Conservation (phyloP, 2,888 invertebrate species). For the Fabriciana adippe region DNA sequence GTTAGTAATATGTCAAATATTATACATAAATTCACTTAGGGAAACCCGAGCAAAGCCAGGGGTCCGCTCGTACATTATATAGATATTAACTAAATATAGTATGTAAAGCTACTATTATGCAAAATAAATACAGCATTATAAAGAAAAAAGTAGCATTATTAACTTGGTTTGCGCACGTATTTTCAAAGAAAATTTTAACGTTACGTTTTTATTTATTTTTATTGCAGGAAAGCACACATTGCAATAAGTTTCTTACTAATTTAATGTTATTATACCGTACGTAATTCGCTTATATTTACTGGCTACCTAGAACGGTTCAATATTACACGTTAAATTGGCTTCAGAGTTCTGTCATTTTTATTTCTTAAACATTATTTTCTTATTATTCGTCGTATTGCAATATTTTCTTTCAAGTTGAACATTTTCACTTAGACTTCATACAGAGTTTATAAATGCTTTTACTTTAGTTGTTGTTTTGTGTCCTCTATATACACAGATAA, state of each 20-base stretch:
- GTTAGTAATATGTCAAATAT: too few relatives aligned
- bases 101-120: background rate
- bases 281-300: background rate
- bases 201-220: background rate
- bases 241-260: constrained; percentile 3
- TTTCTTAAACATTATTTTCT: too few relatives aligned
- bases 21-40: too few relatives aligned
- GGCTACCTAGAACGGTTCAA: too few relatives aligned
- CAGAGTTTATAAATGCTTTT: background rate
- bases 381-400: too few relatives aligned
- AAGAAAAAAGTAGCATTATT: constrained; percentile 19
- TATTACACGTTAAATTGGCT: too few relatives aligned
- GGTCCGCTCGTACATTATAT: too few relatives aligned
- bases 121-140: constrained; percentile 8
- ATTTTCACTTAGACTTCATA: background rate
- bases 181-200: background rate
- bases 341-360: too few relatives aligned
- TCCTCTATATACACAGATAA: too few relatives aligned
- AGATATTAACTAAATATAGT: constrained; percentile 3
- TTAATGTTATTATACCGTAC: background rate
- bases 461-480: background rate
- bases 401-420: background rate
- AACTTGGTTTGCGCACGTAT: constrained; percentile 1
- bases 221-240: background rate
- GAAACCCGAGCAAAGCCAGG: too few relatives aligned